Base-by-base conservation (phyloP, 2,888 invertebrate genomes). In the Zonitis immaculata region DNA sequence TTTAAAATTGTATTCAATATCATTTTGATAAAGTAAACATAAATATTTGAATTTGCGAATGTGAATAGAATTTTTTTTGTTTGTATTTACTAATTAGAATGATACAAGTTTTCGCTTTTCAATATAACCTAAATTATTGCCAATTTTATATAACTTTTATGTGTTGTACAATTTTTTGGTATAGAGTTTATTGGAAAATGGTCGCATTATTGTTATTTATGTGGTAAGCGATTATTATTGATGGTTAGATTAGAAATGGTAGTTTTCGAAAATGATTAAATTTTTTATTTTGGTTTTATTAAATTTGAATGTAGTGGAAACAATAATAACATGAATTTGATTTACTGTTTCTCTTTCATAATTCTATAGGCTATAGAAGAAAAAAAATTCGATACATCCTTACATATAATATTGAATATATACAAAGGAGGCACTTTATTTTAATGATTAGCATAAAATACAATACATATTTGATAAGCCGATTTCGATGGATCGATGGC, bases 381-480 rank as follows among this genome's bases (percentile, higher is more conserved):
- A 18, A 14, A 26, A 42, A 49, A 42, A 28, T 22, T 30, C 11
- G 14, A 28, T 49, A 49, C n/a, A n/a, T 27, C 12, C n/a, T 44
- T 44, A 16, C n/a, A 18, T 27, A 43, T 42, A 14, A n/a, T 25
- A 44, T 16, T 44, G 44, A 18, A 27, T 18, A 27, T 30, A n/a
- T 16, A 44, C 4, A 27, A 44, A 14, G 45, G 39, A 39, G 20
- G 11, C 11, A 11, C 27, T 30, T 20, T 27, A n/a, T 45, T 27
- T 12, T 18, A 18, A 27, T 45, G 27, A 45, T 45, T 45, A 45
- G 45, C 45, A 45, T 45, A 45, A 45, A 45, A 45, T 25, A 45
- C 45, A 45, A 42, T 50, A 42, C 46, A 46, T 51, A 51, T 51
- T 51, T 51, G 47, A 52, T 48, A 48, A 48, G 52, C 44, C 44